Evolutionary conservation across 2,113 vertebrate species (phyloP).

Genomic region (Entomyzon cyanotis): DNA sequence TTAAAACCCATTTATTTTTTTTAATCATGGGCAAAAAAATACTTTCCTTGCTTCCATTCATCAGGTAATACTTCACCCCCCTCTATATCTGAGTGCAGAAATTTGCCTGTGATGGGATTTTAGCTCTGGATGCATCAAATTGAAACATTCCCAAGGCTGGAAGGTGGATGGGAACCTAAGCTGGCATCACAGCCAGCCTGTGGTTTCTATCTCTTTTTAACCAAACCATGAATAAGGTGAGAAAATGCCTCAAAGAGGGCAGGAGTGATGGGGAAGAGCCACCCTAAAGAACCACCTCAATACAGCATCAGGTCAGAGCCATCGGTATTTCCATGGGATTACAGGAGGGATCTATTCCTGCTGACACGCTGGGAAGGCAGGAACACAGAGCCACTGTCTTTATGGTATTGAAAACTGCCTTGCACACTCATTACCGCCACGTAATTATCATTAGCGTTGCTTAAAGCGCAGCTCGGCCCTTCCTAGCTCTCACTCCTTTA

Average conservation of each 20-base stretch:
- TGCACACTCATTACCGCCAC: not conserved
- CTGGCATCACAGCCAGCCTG: not conserved
- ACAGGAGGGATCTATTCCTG: not conserved
- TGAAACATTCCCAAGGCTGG: not conserved
- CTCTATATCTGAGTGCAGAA: not conserved
- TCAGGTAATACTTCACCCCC: not conserved
- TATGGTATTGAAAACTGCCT: not conserved
- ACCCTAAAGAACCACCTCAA: not conserved
- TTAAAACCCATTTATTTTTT: constrained; percentile 38
- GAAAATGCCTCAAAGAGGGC: not conserved
- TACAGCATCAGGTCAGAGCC: not conserved
- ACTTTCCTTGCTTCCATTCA: constrained; percentile 53
- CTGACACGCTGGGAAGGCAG: not conserved
- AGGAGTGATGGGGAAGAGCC: not conserved
- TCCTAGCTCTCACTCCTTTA: not conserved
- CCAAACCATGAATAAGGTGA: not conserved
- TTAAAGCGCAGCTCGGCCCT: not conserved
- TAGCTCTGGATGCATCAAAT: rapidly evolving
- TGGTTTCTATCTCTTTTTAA: not conserved
- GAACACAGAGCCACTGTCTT: not conserved
- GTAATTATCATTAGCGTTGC: not conserved
- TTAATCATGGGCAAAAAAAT: constrained; percentile 11
- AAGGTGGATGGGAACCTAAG: not conserved
- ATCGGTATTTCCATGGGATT: not conserved
- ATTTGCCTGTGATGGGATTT: not conserved